Percentiles rank a stretch among this genome's conserved stretches.
These are phyloP conservation scores for Alsophila aescularia DNA, from an alignment of 2,888 invertebrate species.

Conservation along the genomic window DNA sequence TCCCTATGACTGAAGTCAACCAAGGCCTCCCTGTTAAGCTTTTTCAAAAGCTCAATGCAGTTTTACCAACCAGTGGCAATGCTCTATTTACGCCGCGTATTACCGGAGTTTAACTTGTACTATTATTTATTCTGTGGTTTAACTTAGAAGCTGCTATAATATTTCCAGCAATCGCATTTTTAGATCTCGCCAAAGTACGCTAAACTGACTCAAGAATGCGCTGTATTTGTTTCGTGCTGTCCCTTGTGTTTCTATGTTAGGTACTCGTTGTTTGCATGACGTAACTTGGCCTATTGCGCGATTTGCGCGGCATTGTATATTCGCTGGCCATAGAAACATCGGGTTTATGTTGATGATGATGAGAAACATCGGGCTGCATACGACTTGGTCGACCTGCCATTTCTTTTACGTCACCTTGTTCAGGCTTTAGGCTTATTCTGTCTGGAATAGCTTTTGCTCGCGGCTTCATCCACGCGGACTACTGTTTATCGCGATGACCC, in stretches of 20 bases:
- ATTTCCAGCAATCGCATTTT: slow-evolving; percentile 15
- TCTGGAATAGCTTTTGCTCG: no score
- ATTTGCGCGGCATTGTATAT: slow-evolving; percentile 64
- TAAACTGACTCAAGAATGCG: slow-evolving; percentile 13
- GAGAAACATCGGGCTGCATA: no score
- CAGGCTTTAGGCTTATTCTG: no score
- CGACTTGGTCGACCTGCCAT: slow-evolving; percentile 41
- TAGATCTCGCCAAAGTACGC: slow-evolving; percentile 13
- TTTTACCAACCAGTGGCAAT: neutral
- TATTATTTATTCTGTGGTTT: no score
- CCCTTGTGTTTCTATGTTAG: slow-evolving; percentile 10
- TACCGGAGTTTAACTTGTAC: no score
- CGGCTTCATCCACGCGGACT: no score
- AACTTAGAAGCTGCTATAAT: slow-evolving; percentile 13
- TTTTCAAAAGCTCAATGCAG: no score
- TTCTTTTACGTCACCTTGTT: no score
- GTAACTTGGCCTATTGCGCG: slow-evolving; percentile 68
- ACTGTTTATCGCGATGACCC: no score
- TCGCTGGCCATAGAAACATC: slow-evolving; percentile 53
- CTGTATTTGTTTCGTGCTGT: slow-evolving; percentile 12
- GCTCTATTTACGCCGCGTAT: slow-evolving; percentile 7
- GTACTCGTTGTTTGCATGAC: slow-evolving; percentile 58
- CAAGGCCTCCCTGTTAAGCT: no score
- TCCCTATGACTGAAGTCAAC: no score
- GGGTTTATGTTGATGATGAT: neutral